A percentile compares a stretch with the other conserved stretches of the same genome.
Evolutionary conservation across 2,797 vertebrate species (phyloP).

Genomic region (Orientallactaga sibirica): DNA sequence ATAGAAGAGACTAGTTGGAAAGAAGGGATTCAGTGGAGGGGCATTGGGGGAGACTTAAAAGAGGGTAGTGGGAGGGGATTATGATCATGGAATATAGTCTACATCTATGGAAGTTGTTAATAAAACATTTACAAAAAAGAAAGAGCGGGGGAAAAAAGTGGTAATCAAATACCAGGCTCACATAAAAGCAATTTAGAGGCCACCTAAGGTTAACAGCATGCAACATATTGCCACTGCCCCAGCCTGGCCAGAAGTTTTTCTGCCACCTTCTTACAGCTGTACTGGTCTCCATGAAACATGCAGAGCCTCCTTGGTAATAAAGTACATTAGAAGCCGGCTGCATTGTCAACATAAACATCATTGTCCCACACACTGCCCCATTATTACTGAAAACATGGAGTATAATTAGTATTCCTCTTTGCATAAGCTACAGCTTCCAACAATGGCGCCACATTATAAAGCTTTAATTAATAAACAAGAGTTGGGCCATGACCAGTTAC

Average conservation of each 20-base stretch:
- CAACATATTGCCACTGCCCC: slow-evolving; percentile 74
- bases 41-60: too few relatives aligned
- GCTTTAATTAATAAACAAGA: slow-evolving; percentile 89
- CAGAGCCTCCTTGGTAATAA: slow-evolving; percentile 82
- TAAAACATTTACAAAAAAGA: too few relatives aligned
- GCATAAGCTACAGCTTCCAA: slow-evolving; percentile 78
- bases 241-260: slow-evolving; percentile 77
- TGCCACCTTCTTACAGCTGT: slow-evolving; percentile 69
- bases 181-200: slow-evolving; percentile 68
- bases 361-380: slow-evolving; percentile 79
- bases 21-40: too few relatives aligned
- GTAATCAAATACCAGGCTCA: slow-evolving; percentile 63
- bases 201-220: slow-evolving; percentile 72
- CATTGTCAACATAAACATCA: slow-evolving; percentile 81
- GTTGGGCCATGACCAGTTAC: slow-evolving; percentile 82
- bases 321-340: slow-evolving; percentile 65
- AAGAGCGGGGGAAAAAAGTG: too few relatives aligned
- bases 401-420: slow-evolving; percentile 86
- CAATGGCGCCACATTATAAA: slow-evolving; percentile 82
- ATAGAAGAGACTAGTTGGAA: too few relatives aligned
- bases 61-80: too few relatives aligned
- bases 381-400: slow-evolving; percentile 81
- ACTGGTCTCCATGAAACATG: slow-evolving; percentile 83
- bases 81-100: too few relatives aligned
- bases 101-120: too few relatives aligned